phyloP scores from a whole-genome alignment of 2,888 invertebrate species.

The Euphydryas editha region DNA sequence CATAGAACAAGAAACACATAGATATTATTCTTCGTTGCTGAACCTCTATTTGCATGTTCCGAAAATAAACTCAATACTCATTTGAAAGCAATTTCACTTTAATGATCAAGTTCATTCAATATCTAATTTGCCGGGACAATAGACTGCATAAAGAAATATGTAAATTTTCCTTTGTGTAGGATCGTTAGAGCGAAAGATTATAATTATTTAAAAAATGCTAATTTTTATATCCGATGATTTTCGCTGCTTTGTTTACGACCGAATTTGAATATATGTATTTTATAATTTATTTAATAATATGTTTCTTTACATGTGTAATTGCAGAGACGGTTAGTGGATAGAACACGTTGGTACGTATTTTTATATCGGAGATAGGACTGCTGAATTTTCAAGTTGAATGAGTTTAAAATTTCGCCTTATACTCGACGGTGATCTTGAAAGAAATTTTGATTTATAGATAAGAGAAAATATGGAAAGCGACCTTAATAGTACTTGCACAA shows the following conservation, averaged over 20 bases:
- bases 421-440: too few species aligned
- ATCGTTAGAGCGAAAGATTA: conserved; percentile 77
- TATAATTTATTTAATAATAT: conserved; percentile 6
- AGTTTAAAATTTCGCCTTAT: too few species aligned
- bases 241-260: conserved; percentile 45
- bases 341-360: too few species aligned
- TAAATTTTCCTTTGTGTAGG: conserved; percentile 77
- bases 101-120: conserved; percentile 69
- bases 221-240: conserved; percentile 50
- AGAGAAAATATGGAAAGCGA: too few species aligned
- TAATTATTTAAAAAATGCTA: conserved; percentile 74
- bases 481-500: too few species aligned
- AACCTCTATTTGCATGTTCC: neutral
- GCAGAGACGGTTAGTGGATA: neutral
- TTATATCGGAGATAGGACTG: too few species aligned
- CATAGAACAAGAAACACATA: neutral
- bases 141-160: conserved; percentile 79
- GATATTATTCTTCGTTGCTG: neutral
- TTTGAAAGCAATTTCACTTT: conserved; percentile 72
- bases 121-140: conserved; percentile 79
- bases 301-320: neutral
- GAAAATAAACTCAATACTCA: conserved; percentile 54
- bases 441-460: too few species aligned
- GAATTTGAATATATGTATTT: neutral
- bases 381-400: too few species aligned